Evolutionary conservation across 2,797 vertebrate genomes (phyloP).

Genomic region (Melanotaenia nigrans): DNA sequence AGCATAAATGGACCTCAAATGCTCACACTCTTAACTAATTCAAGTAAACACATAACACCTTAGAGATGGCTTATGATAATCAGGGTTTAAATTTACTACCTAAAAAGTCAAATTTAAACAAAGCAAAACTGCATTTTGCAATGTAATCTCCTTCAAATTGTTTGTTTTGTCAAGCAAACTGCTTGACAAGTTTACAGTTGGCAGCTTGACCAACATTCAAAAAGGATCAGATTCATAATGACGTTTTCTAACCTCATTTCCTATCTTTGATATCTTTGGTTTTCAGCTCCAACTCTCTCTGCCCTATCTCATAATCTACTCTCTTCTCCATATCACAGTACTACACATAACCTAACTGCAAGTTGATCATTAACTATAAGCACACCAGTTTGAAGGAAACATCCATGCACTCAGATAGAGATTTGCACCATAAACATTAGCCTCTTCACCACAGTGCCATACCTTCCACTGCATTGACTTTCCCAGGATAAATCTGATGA

Average conservation of each 20-base stretch:
- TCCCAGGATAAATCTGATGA: background rate
- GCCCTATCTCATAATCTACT: conserved; percentile 33
- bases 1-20: background rate
- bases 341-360: conserved; percentile 43
- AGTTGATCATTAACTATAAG: conserved; percentile 44
- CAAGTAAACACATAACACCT: background rate
- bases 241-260: conserved; percentile 5
- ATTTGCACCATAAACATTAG: conserved; percentile 19
- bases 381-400: conserved; percentile 25
- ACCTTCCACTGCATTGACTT: conserved; percentile 10
- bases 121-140: background rate
- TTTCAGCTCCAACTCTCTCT: conserved; percentile 4
- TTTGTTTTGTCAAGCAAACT: background rate
- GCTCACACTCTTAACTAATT: background rate
- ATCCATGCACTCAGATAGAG: conserved; percentile 19
- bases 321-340: conserved; percentile 11
- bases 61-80: background rate
- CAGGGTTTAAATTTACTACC: background rate
- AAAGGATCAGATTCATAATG: background rate
- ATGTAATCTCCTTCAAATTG: background rate
- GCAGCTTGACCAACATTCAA: background rate
- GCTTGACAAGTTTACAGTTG: too few species aligned
- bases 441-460: background rate
- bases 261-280: background rate
- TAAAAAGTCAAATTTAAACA: background rate